Evolutionary conservation across 1,140 invertebrate species (phyloP).

Genomic region (Drosophila arizonae): DNA sequence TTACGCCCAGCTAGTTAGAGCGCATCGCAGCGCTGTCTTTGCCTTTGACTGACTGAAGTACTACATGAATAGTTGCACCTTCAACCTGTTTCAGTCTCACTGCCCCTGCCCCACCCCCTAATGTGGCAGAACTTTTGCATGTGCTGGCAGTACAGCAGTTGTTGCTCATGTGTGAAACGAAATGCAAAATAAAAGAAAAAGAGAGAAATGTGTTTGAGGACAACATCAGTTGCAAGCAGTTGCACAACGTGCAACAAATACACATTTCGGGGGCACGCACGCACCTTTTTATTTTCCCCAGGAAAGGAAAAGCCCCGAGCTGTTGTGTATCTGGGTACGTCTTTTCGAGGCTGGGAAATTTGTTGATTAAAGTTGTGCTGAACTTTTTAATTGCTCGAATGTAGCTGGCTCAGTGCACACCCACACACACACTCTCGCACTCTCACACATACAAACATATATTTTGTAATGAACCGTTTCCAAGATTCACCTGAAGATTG

Average conservation of each 20-base stretch:
- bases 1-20: slow-evolving; percentile 26
- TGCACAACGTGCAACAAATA: slow-evolving; percentile 11
- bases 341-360: slow-evolving; percentile 61
- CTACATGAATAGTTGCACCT: slow-evolving; percentile 44
- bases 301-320: slow-evolving; percentile 3
- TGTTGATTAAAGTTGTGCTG: slow-evolving; percentile 75
- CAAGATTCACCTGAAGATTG: background rate
- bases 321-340: slow-evolving; percentile 14
- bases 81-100: background rate
- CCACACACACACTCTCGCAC: background rate
- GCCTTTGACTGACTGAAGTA: slow-evolving; percentile 42
- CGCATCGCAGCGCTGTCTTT: slow-evolving; percentile 12
- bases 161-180: slow-evolving; percentile 70
- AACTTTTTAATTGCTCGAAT: slow-evolving; percentile 75
- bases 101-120: slow-evolving; percentile 4
- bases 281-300: slow-evolving; percentile 46
- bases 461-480: slow-evolving; percentile 10
- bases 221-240: slow-evolving; percentile 6
- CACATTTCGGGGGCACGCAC: slow-evolving; percentile 51
- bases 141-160: slow-evolving; percentile 26
- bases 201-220: no score
- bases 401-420: slow-evolving; percentile 25
- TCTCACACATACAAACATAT: background rate
- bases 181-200: slow-evolving; percentile 46
- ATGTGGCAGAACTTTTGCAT: slow-evolving; percentile 47